These are phyloP conservation scores for Tringa solitaria DNA, from an alignment of 2,113 vertebrate species.

Conservation along the genomic window DNA sequence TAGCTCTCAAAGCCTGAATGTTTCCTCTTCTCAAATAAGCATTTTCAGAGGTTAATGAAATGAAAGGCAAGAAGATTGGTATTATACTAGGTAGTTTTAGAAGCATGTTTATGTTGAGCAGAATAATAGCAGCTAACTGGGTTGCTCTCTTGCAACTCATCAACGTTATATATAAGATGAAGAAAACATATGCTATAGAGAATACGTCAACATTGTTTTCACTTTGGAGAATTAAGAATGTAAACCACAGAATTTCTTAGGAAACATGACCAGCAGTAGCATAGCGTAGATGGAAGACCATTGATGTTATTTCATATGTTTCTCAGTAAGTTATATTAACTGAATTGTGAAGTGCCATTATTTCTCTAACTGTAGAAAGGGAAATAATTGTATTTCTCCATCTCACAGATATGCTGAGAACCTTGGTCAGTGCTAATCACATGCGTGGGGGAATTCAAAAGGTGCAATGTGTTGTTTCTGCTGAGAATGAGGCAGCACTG, in stretches of 20 bases:
- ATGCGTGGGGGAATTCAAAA: background rate
- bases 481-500: background rate
- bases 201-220: background rate
- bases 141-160: background rate
- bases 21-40: background rate
- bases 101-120: background rate
- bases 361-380: background rate
- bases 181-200: background rate
- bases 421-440: background rate
- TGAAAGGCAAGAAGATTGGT: background rate
- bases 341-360: background rate
- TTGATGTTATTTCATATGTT: background rate
- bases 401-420: background rate
- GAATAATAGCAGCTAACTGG: background rate
- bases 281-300: fast-evolving
- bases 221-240: background rate
- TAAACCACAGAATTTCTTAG: background rate
- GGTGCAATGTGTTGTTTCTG: background rate
- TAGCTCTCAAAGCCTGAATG: background rate
- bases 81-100: background rate
- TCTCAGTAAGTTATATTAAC: background rate
- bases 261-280: background rate
- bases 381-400: background rate
- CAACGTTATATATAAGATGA: background rate
- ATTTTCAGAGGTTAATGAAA: slow-evolving; percentile 30